These are phyloP conservation scores for Octodon degus DNA, from an alignment of 2,113 vertebrate species.

Conservation along the genomic window DNA sequence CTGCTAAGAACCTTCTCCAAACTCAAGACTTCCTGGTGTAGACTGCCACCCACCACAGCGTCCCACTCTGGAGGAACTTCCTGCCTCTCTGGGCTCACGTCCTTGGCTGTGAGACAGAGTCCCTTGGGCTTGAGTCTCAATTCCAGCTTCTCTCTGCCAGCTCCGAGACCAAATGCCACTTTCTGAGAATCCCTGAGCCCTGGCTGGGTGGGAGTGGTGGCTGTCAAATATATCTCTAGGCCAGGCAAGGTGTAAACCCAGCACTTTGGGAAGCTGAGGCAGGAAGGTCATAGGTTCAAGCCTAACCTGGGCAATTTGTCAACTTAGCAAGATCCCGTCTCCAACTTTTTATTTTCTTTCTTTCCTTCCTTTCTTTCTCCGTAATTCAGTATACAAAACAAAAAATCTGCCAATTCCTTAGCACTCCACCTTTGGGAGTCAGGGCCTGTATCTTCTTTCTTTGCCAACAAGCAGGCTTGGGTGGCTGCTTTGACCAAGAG, in stretches of 20 bases:
- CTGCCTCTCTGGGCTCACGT: background rate
- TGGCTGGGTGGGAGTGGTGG: background rate
- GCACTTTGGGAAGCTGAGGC: background rate
- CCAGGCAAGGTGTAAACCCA: background rate
- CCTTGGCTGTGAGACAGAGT: background rate
- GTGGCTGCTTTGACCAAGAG: background rate
- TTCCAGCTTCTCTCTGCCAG: background rate
- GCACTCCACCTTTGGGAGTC: rapidly evolving
- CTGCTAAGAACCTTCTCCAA: background rate
- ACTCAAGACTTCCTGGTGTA: background rate
- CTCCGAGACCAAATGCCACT: background rate
- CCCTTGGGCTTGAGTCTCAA: background rate
- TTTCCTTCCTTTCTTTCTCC: background rate
- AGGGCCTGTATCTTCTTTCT: background rate
- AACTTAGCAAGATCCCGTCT: background rate
- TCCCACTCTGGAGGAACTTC: background rate
- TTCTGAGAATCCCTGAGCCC: background rate
- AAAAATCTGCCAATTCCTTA: background rate
- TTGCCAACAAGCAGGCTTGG: background rate
- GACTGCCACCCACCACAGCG: no score
- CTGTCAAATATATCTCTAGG: background rate
- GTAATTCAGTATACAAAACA: background rate
- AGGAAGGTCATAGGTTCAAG: background rate
- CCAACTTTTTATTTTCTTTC: background rate
- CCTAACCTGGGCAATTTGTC: background rate